phyloP scores from a whole-genome alignment of 2,888 invertebrate species.

The Enchytraeus crypticus region DNA sequence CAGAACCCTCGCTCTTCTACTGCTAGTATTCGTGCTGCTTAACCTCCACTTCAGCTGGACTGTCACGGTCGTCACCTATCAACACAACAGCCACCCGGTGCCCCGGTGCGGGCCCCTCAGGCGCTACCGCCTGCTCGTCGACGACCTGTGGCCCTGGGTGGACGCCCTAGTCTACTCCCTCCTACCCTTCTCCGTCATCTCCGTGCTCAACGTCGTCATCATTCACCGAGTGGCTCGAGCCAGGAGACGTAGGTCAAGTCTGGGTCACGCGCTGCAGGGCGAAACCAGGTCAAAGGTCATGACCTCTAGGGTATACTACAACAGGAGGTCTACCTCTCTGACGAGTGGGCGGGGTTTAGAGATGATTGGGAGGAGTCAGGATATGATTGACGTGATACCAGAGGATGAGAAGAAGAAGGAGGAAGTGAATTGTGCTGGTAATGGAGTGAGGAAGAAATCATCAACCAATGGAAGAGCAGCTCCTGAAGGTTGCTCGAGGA shows the following conservation, averaged over 20 bases:
- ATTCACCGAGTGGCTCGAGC: conserved; percentile 37
- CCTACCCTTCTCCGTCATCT: conserved; percentile 39
- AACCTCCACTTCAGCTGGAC: conserved; percentile 15
- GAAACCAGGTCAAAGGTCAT: no score
- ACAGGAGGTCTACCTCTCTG: no score
- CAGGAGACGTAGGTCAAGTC: conserved; percentile 7
- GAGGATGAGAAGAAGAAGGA: no score
- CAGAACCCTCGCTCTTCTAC: background rate
- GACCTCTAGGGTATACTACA: no score
- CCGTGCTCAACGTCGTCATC: conserved; percentile 40
- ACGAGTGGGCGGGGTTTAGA: no score
- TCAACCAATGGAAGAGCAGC: no score
- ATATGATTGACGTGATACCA: no score
- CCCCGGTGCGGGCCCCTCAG: background rate
- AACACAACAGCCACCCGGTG: background rate
- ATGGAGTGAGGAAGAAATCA: no score
- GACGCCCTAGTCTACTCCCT: conserved; percentile 41
- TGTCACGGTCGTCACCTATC: background rate
- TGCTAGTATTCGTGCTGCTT: conserved; percentile 4
- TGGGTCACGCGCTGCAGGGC: background rate
- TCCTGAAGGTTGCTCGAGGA: no score
- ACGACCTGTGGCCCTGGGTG: conserved; percentile 40
- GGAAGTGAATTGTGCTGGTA: no score
- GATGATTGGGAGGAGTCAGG: no score
- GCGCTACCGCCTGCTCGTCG: no score